Conservation (phyloP, 2,797 vertebrate genomes). For the Gymnoscopelus microlampas region DNA sequence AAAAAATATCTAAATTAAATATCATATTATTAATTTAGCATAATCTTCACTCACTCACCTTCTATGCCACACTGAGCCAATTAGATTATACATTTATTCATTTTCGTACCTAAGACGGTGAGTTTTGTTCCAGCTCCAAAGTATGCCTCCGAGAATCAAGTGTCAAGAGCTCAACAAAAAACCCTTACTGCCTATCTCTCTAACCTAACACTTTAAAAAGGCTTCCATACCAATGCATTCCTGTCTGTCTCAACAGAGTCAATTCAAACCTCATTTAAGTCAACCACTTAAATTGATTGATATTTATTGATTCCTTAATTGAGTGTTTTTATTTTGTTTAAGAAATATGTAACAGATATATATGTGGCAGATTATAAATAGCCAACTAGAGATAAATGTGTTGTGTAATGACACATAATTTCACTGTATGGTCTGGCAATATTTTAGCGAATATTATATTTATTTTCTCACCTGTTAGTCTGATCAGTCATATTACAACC, state of each 20-base stretch:
- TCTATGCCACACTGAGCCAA: not conserved
- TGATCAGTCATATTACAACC: slow-evolving; percentile 42
- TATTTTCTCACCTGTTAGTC: slow-evolving; percentile 74
- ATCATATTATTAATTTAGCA: not conserved
- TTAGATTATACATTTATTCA: not conserved
- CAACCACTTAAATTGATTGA: not conserved
- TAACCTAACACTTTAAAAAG: not conserved
- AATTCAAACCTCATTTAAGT: no score
- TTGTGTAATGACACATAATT: no score
- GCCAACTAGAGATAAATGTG: no score
- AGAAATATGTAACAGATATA: no score
- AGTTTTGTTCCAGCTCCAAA: slow-evolving; percentile 74
- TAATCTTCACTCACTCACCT: not conserved
- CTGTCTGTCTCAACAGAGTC: not conserved
- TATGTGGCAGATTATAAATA: no score
- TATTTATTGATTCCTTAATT: no score
- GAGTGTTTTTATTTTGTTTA: no score
- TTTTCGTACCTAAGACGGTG: slow-evolving; percentile 71
- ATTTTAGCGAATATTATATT: not conserved
- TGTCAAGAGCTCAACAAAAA: slow-evolving; percentile 36
- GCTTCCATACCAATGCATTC: no score
- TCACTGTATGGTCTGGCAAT: no score
- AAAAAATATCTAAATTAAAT: not conserved
- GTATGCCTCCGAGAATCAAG: slow-evolving; percentile 47
- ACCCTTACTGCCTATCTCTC: not conserved